phyloP scores from a whole-genome alignment of 2,888 invertebrate species.

The Leptopilina drosophilae region DNA sequence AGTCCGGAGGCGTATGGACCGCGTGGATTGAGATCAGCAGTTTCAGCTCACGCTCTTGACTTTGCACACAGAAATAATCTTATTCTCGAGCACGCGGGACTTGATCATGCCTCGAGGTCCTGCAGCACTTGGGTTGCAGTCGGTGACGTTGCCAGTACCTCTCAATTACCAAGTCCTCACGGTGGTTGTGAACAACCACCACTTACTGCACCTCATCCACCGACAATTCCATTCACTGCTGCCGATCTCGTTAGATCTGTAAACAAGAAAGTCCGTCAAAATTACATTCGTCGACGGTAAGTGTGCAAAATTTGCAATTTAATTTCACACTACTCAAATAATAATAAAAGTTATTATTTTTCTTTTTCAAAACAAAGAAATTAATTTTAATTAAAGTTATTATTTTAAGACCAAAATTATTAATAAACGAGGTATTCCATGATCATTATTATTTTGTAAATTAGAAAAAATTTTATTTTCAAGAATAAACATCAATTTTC shows the following conservation, averaged over 20 bases:
- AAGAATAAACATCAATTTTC: no score
- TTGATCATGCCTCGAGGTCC: constrained; percentile 83
- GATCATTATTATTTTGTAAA: no score
- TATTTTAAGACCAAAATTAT: no score
- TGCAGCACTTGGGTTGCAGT: constrained; percentile 94
- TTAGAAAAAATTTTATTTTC: no score
- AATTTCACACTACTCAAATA: no score
- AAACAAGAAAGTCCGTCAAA: constrained; percentile 90
- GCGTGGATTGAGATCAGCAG: constrained; percentile 73
- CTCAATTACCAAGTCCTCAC: constrained; percentile 90
- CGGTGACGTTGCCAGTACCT: constrained; percentile 86
- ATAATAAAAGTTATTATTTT: no score
- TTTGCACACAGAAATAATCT: constrained; percentile 78
- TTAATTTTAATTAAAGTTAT: no score
- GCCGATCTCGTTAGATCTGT: constrained; percentile 86
- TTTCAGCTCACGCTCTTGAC: constrained; percentile 81
- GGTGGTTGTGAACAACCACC: constrained; percentile 78
- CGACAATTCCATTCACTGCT: constrained; percentile 80
- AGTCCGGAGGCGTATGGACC: constrained; percentile 77
- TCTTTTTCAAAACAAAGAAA: no score
- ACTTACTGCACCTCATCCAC: constrained; percentile 71
- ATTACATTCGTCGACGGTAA: constrained; percentile 84
- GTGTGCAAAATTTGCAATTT: constrained; percentile 1
- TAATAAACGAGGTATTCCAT: no score
- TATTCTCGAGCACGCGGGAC: constrained; percentile 79